A percentile compares a stretch with the other conserved stretches of the same genome.
Conservation (phyloP, 1,140 invertebrate species). For the Acromyrmex heyeri region DNA sequence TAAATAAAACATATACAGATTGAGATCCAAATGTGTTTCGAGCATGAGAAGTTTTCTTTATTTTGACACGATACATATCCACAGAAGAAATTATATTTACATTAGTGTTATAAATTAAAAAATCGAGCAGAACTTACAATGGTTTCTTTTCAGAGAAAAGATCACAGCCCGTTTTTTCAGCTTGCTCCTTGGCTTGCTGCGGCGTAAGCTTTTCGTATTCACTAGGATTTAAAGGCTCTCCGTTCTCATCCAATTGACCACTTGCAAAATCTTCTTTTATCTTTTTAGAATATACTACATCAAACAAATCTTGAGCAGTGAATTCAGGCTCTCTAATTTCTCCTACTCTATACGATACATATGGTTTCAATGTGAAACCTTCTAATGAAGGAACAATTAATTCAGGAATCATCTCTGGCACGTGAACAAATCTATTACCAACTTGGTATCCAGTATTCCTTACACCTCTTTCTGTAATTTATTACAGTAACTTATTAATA, state of each 20-base stretch:
- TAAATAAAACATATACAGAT: constrained; percentile 77
- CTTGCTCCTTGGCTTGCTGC: constrained; percentile 90
- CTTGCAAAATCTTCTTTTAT: constrained; percentile 92
- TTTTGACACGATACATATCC: not conserved
- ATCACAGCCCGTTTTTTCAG: constrained; percentile 92
- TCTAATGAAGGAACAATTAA: constrained; percentile 96
- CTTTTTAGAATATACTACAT: constrained; percentile 93
- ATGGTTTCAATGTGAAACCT: constrained; percentile 94
- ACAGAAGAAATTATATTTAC: constrained; percentile 28
- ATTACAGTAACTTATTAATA: constrained; percentile 28
- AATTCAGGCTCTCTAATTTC: constrained; percentile 93
- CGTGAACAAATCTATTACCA: constrained; percentile 87
- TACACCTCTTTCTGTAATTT: constrained; percentile 88
- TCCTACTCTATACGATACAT: constrained; percentile 94
- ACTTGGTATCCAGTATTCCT: constrained; percentile 88
- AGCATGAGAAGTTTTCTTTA: constrained; percentile 11
- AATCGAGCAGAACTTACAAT: constrained; percentile 3
- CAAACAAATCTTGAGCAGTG: constrained; percentile 94
- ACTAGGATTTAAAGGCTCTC: constrained; percentile 90
- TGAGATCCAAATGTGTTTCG: constrained; percentile 22
- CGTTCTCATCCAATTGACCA: constrained; percentile 90
- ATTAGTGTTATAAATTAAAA: constrained; percentile 37
- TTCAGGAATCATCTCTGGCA: constrained; percentile 97
- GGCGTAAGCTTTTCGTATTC: constrained; percentile 90
- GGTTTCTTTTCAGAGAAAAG: constrained; percentile 87